phyloP scores from a whole-genome alignment of 2,888 invertebrate genomes.

The Mimas tiliae region DNA sequence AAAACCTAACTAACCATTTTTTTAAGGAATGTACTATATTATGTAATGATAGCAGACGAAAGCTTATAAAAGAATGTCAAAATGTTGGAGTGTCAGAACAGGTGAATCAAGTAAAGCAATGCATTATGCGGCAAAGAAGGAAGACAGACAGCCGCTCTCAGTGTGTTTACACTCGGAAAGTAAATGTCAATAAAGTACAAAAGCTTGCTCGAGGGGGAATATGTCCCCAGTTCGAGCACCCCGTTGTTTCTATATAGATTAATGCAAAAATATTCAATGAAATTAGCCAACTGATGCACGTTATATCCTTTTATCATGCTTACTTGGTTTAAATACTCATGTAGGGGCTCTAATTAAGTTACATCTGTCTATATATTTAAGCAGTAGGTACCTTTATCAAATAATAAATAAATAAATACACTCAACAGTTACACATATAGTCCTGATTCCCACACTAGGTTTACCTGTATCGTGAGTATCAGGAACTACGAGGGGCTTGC shows the following conservation, averaged over 20 bases:
- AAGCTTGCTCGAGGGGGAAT: conserved; percentile 66
- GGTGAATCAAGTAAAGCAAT: conserved; percentile 23
- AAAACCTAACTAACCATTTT: no score
- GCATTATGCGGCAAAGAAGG: conserved; percentile 49
- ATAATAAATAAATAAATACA: no score
- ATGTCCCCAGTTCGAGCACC: conserved; percentile 60
- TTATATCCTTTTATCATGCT: neutral
- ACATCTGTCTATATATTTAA: neutral
- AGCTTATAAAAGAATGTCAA: neutral
- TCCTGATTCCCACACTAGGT: no score
- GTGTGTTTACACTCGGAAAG: conserved; percentile 77
- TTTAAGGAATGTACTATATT: no score
- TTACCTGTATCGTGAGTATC: no score
- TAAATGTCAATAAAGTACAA: conserved; percentile 83
- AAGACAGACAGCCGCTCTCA: conserved; percentile 65
- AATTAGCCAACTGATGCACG: conserved; percentile 33
- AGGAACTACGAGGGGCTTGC: no score
- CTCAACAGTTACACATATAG: no score
- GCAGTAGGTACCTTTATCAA: neutral
- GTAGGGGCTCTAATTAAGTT: neutral
- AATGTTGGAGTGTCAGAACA: conserved; percentile 18
- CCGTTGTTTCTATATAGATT: conserved; percentile 60
- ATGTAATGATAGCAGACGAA: neutral
- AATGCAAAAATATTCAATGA: conserved; percentile 38
- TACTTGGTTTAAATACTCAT: neutral